phyloP scores from a whole-genome alignment of 2,888 invertebrate genomes.

The Xestia ashworthii region DNA sequence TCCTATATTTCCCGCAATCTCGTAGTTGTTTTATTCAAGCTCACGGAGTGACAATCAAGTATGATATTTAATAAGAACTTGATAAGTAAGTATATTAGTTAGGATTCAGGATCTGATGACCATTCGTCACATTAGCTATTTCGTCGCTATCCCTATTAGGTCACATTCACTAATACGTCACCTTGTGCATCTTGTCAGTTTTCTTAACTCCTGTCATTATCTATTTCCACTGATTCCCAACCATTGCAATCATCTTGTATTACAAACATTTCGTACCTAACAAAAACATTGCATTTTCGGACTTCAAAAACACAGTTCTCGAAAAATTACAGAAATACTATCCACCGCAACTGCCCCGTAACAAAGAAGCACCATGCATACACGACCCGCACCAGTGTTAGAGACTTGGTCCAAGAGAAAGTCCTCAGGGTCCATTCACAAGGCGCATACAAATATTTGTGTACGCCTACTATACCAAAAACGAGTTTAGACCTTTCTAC shows the following conservation, averaged over 20 bases:
- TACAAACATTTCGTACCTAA: background rate
- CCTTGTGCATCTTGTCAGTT: no score
- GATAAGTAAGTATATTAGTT: background rate
- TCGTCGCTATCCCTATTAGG: no score
- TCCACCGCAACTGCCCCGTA: constrained; percentile 36
- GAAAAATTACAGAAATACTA: constrained; percentile 19
- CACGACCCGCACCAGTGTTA: constrained; percentile 77
- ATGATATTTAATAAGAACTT: background rate
- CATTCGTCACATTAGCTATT: no score
- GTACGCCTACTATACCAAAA: constrained; percentile 87
- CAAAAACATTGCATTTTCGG: background rate
- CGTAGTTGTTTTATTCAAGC: background rate
- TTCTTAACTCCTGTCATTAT: no score
- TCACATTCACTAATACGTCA: no score
- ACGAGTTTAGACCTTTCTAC: constrained; percentile 87
- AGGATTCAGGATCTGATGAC: background rate
- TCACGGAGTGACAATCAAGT: background rate
- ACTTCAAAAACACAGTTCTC: background rate
- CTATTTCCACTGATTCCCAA: no score
- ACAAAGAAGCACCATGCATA: constrained; percentile 67
- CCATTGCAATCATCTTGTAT: background rate
- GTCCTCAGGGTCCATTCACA: constrained; percentile 89
- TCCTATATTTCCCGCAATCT: background rate
- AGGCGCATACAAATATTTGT: constrained; percentile 90
- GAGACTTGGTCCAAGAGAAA: constrained; percentile 86